Percentiles rank a stretch among this genome's conserved stretches.
phyloP scores from a whole-genome alignment of 2,113 vertebrate genomes.

The Ardeotis arabs region DNA sequence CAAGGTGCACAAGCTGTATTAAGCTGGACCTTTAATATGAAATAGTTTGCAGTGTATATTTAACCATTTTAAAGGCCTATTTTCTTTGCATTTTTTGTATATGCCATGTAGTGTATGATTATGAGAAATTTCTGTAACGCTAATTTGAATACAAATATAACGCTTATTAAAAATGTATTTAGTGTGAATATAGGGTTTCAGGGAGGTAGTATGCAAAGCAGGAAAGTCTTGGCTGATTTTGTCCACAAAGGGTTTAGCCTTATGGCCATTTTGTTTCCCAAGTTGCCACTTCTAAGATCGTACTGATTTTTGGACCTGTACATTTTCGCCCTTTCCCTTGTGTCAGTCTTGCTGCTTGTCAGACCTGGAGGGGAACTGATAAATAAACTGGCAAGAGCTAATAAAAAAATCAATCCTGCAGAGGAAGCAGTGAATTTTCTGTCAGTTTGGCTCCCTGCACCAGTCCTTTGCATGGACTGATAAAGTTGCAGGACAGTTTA shows the following conservation, averaged over 20 bases:
- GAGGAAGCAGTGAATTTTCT: background rate
- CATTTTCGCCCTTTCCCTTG: background rate
- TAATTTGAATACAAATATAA: background rate
- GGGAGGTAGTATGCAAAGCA: background rate
- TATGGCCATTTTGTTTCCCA: background rate
- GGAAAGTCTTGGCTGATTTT: background rate
- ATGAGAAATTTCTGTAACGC: background rate
- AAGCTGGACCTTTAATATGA: background rate
- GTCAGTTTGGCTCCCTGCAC: background rate
- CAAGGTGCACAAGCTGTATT: background rate
- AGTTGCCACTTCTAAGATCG: background rate
- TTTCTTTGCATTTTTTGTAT: background rate
- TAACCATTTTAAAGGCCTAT: background rate
- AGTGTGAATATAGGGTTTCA: background rate
- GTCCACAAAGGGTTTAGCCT: background rate
- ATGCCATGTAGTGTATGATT: background rate
- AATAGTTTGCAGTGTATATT: background rate
- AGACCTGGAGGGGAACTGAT: background rate
- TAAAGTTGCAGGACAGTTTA: background rate
- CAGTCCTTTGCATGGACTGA: background rate
- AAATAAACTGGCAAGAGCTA: conserved; percentile 8
- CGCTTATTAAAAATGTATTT: background rate
- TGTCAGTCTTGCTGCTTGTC: background rate
- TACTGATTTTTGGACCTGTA: background rate
- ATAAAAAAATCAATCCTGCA: background rate